Evolutionary conservation across 2,797 vertebrate species (phyloP), one percentile per base, ranked within the genome.

Genomic region (Pogoniulus pusillus): DNA sequence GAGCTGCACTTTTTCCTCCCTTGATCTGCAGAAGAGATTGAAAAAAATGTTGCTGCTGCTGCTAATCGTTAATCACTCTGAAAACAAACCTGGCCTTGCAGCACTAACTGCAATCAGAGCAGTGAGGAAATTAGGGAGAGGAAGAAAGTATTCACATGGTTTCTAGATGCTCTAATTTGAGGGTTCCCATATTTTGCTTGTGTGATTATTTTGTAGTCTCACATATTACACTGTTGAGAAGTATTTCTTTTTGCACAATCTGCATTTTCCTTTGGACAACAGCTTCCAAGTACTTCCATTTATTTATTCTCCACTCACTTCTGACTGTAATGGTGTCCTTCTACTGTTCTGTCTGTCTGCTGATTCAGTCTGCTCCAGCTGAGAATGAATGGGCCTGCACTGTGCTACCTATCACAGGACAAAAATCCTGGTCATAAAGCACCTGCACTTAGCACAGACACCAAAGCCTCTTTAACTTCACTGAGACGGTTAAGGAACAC

Each of bases 31-130:
- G 69, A 82, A 87, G 49, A 57, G 71, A 81, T 66, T 77, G 66
- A 43, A 68, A 74, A 79, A 69, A 89, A 55, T 57, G 47, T 82
- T 84, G 76, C 51, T 90, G 41, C 51, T 90, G 41, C 58, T 82
- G 70, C 60, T 92, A 83, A 85, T 77, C 19, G 35, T 96, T 96
- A 94, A 90, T 95, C 82, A 90, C 58, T 66, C 86, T 80, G 82
- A 83, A 93, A 94, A 51, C 77, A 93, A 95, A 91, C 62, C 79
- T 82, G 92, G 76, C 63, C 81, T 90, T 86, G 91, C 92, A 93
- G 90, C 96, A 89, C 89, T 73, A 78, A 89, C 49, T 34, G 73
- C 65, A 71, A 7, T 83, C 71, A 65, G 77, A 92, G 24, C 69
- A 35, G 55, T 34, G 51, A 34, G 63, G 53, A 57, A 86, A 88